Percentiles rank a stretch among this genome's conserved stretches.
phyloP scores from a whole-genome alignment of 2,113 vertebrate genomes.

The Pygathrix nemaeus region DNA sequence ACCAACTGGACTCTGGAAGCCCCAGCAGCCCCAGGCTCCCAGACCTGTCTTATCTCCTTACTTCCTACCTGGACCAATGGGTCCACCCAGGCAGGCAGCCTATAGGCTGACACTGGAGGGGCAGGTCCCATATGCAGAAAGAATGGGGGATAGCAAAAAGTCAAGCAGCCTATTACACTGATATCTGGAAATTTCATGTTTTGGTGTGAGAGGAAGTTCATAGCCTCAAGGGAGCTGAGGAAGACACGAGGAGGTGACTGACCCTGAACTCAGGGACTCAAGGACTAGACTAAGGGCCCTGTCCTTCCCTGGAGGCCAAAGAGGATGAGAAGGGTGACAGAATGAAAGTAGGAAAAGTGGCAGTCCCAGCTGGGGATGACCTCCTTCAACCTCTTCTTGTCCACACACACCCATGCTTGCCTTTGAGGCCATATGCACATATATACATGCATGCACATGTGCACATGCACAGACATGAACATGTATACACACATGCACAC shows the following conservation, averaged over 20 bases:
- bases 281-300: neutral
- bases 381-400: neutral
- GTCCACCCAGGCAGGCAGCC: neutral
- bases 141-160: neutral
- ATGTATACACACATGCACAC: too few relatives aligned
- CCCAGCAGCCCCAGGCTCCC: neutral
- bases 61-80: neutral
- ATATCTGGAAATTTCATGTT: neutral
- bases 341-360: neutral
- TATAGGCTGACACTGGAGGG: neutral
- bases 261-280: neutral
- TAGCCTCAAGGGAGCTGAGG: neutral
- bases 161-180: neutral
- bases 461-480: too few relatives aligned
- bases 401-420: neutral
- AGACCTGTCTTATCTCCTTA: neutral
- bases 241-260: neutral
- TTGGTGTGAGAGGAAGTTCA: neutral
- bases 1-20: neutral
- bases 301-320: neutral
- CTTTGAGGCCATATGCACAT: neutral
- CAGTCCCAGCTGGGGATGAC: neutral
- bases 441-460: neutral
- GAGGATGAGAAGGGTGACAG: neutral
- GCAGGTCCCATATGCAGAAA: neutral